Base-by-base conservation (phyloP, 2,113 vertebrate species). In the Passerina amoena region DNA sequence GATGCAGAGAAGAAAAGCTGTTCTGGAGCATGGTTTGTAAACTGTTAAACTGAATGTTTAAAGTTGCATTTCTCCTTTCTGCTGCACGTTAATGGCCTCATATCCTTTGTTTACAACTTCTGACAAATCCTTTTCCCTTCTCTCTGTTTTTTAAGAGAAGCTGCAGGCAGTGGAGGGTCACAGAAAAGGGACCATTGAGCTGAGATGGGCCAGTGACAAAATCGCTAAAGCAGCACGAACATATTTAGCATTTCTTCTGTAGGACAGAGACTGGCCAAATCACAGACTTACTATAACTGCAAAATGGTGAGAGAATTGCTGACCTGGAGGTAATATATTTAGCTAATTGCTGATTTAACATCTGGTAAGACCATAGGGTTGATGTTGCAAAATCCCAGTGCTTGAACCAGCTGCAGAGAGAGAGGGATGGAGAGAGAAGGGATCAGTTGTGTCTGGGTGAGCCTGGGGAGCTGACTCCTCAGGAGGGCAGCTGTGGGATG, bases 291-390 rank as follows among this genome's bases (percentile, higher is more conserved):
- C 11, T 69, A 1, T 30, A 76, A 53, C 38, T 80, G 44, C 53
- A 77, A 64, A 61, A 31, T 7, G 15, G 64, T 27, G n/a, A 57
- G 18, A 63, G 57, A 90, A 77, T 45, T 93, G 85, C 88, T 95
- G 85, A 53, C 37, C 20, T 33, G 37, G 40, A 82, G 35, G 33
- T 40, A 82, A 69, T 86, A 35, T 77, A 76, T 93, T 86, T 82
- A 90, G 63, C 42, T 57, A 86, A 77, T 69, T 94, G 82, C 82
- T 54, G 63, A 83, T 77, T 61, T 77, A 91, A 94, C 73, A 71
- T 78, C 69, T 94, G 53, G 38, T 86, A 56, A 81, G 86, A 30
- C 42, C 3, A 2, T 21, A 42, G 65, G 51, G 44, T 47, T 50
- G 69, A 38, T 66, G 16, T 10, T 86, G 73, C 75, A 65, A 81